Evolutionary conservation across 2,888 invertebrate genomes (phyloP).

Genomic region (Lycia hirtaria): DNA sequence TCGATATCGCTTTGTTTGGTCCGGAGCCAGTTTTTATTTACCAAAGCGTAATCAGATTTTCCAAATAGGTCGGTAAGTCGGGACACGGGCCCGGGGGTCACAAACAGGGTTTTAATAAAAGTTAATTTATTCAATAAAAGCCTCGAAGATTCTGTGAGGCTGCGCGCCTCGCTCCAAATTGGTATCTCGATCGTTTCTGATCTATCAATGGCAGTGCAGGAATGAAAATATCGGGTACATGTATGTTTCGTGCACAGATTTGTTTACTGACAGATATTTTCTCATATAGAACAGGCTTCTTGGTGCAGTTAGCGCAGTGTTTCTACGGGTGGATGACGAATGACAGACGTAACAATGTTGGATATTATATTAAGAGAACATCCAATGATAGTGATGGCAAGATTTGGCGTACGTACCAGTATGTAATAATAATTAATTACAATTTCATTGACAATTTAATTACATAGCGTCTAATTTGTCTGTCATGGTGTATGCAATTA

Average conservation of each 20-base stretch:
- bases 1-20: constrained; percentile 37
- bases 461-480: too few species aligned
- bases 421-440: too few species aligned
- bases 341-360: too few species aligned
- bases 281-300: too few species aligned
- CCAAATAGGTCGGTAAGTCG: constrained; percentile 65
- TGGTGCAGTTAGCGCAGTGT: too few species aligned
- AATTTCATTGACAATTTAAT: too few species aligned
- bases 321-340: too few species aligned
- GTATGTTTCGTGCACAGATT: neutral
- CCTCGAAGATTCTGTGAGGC: constrained; percentile 57
- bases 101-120: constrained; percentile 80
- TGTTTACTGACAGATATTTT: too few species aligned
- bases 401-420: too few species aligned
- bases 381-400: too few species aligned
- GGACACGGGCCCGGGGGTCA: constrained; percentile 56
- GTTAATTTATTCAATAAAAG: constrained; percentile 81
- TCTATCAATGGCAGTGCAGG: constrained; percentile 32
- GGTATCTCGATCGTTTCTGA: constrained; percentile 50
- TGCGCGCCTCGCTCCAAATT: constrained; percentile 42
- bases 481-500: too few species aligned
- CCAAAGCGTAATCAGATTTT: constrained; percentile 61
- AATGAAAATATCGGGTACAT: constrained; percentile 9
- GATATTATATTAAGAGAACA: too few species aligned
- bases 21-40: constrained; percentile 57